Evolutionary conservation across 1,140 invertebrate species (phyloP).

Genomic region (Arion vulgaris): DNA sequence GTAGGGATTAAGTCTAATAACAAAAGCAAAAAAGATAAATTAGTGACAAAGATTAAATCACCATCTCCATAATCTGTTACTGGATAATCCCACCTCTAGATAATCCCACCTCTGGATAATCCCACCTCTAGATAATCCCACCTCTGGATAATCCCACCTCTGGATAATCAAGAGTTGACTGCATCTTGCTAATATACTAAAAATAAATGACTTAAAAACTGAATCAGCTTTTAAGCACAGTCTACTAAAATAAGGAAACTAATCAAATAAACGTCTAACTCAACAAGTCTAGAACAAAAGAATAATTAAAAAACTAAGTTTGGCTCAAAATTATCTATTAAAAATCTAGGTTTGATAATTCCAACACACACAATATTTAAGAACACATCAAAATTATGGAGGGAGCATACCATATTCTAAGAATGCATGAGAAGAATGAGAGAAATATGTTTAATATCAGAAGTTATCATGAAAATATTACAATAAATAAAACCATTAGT

Average conservation of each 20-base stretch:
- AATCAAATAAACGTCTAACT: neutral
- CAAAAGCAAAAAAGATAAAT: no score
- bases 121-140: no score
- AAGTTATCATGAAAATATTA: no score
- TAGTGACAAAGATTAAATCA: no score
- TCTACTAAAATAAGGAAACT: neutral
- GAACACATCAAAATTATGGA: conserved; percentile 4
- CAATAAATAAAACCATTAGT: no score
- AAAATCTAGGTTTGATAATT: conserved; percentile 29
- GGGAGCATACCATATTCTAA: conserved; percentile 32
- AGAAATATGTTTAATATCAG: neutral
- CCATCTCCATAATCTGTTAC: no score
- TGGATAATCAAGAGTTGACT: no score
- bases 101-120: no score
- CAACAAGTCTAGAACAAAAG: neutral
- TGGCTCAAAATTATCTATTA: neutral
- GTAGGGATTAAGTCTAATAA: no score
- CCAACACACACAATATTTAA: conserved; percentile 41
- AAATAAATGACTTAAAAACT: neutral
- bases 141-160: no score
- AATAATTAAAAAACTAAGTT: neutral
- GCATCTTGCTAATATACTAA: no score
- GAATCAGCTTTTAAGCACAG: neutral
- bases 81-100: no score
- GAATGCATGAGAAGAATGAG: conserved; percentile 24